Conservation (phyloP, 2,797 vertebrate species). For the Cuculus canorus region DNA sequence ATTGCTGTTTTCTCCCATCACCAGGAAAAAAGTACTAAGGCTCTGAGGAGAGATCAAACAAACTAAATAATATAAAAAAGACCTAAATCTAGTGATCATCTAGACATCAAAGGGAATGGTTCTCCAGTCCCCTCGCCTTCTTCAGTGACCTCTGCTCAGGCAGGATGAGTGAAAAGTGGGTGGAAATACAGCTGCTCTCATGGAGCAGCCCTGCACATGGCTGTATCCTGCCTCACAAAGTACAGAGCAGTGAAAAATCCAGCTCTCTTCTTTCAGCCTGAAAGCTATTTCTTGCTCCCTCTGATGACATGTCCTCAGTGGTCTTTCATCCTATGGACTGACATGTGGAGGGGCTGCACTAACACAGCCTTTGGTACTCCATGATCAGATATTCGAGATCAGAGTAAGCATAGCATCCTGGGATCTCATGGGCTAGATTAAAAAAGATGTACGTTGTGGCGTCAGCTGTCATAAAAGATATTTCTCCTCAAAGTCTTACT, state of each 20-base stretch:
- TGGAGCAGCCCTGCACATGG: neutral
- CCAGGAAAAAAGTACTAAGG: neutral
- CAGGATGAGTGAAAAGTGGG: neutral
- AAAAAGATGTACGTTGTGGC: neutral
- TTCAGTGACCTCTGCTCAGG: neutral
- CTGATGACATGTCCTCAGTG: neutral
- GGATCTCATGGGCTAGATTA: neutral
- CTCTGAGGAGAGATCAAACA: neutral
- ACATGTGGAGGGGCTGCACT: neutral
- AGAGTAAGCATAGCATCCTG: neutral
- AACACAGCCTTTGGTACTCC: neutral
- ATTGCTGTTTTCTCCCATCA: neutral
- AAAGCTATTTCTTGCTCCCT: neutral
- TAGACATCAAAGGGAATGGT: neutral
- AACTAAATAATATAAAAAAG: conserved; percentile 7
- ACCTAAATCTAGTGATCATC: neutral
- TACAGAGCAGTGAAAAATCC: neutral
- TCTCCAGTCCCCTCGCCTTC: neutral
- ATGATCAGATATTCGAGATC: neutral
- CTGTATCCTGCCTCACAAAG: neutral
- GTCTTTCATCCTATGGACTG: neutral
- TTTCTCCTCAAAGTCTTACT: neutral
- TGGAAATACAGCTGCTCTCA: neutral
- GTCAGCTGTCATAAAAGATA: neutral
- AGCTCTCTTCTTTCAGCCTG: neutral